Evolutionary conservation across 1,140 invertebrate genomes (phyloP).

Genomic region (Drosophila lini): DNA sequence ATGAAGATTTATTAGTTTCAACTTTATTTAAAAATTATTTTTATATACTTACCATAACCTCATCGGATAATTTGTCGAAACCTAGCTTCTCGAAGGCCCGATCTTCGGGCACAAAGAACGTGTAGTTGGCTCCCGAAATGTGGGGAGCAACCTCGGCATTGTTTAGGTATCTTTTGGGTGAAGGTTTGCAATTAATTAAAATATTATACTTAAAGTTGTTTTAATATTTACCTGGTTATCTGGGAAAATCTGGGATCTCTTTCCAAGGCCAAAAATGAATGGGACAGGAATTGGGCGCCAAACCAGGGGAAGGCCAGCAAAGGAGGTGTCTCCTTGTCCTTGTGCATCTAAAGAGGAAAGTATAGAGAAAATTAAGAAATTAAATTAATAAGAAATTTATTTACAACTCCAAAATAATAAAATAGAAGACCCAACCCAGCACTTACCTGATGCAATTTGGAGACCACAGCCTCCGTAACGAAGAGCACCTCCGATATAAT

Average conservation of each 20-base stretch:
- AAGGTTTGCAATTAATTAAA: not conserved
- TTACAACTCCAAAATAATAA: too few relatives aligned
- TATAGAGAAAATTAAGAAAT: not conserved
- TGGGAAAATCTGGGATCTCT: constrained; percentile 86
- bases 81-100: constrained; percentile 86
- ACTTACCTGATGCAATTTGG: constrained; percentile 86
- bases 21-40: not conserved
- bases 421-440: not conserved
- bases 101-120: constrained; percentile 88
- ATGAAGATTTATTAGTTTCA: not conserved
- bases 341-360: constrained; percentile 82
- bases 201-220: not conserved
- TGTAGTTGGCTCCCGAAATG: constrained; percentile 87
- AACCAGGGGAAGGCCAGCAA: constrained; percentile 87
- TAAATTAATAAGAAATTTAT: too few relatives aligned
- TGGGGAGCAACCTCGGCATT: constrained; percentile 86
- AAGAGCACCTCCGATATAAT: constrained; percentile 87
- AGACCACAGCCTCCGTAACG: constrained; percentile 87
- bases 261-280: constrained; percentile 87
- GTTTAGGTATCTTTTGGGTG: constrained; percentile 85
- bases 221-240: constrained; percentile 84
- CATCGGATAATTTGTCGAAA: constrained; percentile 86
- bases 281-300: constrained; percentile 87
- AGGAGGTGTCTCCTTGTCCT: constrained; percentile 88
- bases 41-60: constrained; percentile 84